Base-by-base conservation (phyloP, 2,888 invertebrate genomes). In the Gastracanthus pulcherrimus region DNA sequence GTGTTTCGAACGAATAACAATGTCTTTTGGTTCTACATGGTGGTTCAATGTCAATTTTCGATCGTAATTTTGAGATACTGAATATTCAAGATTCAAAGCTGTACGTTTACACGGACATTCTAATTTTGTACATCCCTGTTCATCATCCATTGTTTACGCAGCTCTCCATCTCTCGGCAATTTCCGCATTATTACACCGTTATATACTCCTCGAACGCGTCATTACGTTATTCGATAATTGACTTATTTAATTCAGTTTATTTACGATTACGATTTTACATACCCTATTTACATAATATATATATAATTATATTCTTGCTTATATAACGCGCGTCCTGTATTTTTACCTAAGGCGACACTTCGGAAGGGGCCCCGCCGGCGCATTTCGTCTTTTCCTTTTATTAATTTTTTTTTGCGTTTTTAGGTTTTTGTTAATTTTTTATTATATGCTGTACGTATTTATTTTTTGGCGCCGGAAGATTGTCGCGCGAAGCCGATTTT, bases 231-330 rank as follows among this genome's bases (percentile, higher is more conserved):
- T 76, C 81, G 62, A 81, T 83, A 83, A 83, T 83, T 83, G 83
- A 83, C 83, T 81, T 81, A 79, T 79, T 83, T 79, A 81, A 83
- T 81, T 83, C 83, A 83, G 80, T 78, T 83, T 83, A 70, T 67
- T 75, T 70, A 80, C 45, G 45, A 9, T 78, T 81, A 81, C 67
- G 72, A 31, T 69, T 72, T 80, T 67, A 34, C 31, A 66, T 58
- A 70, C 41, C 62, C n/a, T 83, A 83, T 80, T 66, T 83, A 83
- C 80, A 83, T 58, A 77, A 74, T 71, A 34, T n/a, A n/a, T n/a
- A n/a, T n/a, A n/a, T 69, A 64, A 69, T 76, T 16, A 60, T 77
- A 45, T 70, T 67, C 51, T 69, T 74, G 72, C 51, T 60, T 55
- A 71, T 51, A 3, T 72, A 71, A 80, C 74, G 69, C 80, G 80